Conservation (phyloP, 2,113 vertebrate species). For the Porphyrio hochstetteri region DNA sequence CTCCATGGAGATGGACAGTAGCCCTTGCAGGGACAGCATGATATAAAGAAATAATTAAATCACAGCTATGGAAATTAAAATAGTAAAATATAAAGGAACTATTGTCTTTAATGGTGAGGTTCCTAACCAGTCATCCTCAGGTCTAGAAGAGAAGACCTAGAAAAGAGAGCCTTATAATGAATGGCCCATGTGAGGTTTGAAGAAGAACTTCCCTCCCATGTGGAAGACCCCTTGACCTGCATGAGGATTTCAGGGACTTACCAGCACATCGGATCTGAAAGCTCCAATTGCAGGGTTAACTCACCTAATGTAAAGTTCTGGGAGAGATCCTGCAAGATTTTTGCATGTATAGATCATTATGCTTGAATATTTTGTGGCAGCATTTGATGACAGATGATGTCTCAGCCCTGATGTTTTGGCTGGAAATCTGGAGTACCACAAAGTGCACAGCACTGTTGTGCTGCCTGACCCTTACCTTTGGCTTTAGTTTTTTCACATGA, state of each 20-base stretch:
- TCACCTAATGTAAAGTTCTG: background rate
- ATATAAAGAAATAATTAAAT: background rate
- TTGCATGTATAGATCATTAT: background rate
- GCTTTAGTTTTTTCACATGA: background rate
- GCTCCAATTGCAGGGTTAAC: background rate
- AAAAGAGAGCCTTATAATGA: background rate
- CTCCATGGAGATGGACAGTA: background rate
- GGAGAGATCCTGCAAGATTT: background rate
- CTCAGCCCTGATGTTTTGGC: background rate
- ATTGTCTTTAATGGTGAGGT: background rate
- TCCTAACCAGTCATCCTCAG: background rate
- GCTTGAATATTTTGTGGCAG: background rate
- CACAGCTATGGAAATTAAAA: background rate
- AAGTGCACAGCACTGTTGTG: background rate
- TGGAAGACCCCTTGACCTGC: constrained; percentile 23
- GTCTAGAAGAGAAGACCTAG: background rate
- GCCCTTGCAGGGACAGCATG: fast-evolving
- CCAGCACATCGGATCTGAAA: background rate
- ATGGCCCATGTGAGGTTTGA: background rate
- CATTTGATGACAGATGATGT: background rate
- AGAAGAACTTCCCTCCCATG: background rate
- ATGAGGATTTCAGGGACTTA: background rate
- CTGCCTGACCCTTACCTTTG: background rate
- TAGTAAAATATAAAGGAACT: background rate
- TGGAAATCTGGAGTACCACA: background rate